Conservation (phyloP, 1,140 invertebrate species). For the Monochamus saltuarius region DNA sequence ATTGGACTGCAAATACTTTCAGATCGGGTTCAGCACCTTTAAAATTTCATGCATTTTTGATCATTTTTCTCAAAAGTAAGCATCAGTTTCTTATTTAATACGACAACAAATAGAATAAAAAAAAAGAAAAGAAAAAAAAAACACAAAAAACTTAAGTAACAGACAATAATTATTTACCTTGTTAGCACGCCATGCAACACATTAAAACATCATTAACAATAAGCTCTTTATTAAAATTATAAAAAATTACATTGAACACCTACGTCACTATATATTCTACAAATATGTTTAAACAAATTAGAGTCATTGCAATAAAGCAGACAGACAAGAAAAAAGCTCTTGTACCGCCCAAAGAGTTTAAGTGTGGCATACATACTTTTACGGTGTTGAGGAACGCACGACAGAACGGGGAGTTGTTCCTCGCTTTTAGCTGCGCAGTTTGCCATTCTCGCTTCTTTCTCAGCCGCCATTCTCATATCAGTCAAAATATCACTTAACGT, state of each 20-base stretch:
- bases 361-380: slow-evolving; percentile 47
- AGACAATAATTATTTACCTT: too few species aligned
- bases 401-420: slow-evolving; percentile 44
- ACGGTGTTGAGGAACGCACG: slow-evolving; percentile 48
- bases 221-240: background rate
- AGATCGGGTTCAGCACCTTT: too few species aligned
- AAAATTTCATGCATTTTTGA: too few species aligned
- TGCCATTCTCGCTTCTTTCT: slow-evolving; percentile 42
- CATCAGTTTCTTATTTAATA: too few species aligned
- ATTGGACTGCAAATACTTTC: too few species aligned
- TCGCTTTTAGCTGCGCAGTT: slow-evolving; percentile 47
- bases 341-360: background rate
- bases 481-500: slow-evolving; percentile 59
- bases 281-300: background rate
- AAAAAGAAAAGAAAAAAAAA: too few species aligned
- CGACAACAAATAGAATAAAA: too few species aligned
- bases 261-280: background rate
- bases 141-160: too few species aligned
- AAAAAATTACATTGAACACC: background rate
- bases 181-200: too few species aligned
- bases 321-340: slow-evolving; percentile 14
- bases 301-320: too few species aligned
- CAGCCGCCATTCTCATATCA: slow-evolving; percentile 52
- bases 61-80: too few species aligned
- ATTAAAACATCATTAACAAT: too few species aligned